Conservation (phyloP, 2,888 invertebrate genomes). For the Drosophila gaucha region DNA sequence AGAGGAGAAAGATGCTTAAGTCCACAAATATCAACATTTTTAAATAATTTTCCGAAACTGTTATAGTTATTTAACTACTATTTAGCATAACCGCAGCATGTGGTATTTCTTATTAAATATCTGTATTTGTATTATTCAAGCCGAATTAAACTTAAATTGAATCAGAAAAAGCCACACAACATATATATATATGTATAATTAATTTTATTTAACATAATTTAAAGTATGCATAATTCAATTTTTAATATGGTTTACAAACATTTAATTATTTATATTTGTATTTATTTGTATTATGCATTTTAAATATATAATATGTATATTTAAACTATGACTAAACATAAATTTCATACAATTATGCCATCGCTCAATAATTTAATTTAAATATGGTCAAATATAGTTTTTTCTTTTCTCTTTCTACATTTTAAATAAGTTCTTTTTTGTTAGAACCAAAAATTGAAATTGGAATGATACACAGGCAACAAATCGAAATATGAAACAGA, state of each 20-base stretch:
- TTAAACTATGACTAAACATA: constrained; percentile 80
- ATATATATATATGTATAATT: constrained; percentile 76
- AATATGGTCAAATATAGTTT: constrained; percentile 45
- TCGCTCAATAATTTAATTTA: constrained; percentile 56
- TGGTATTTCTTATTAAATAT: neutral
- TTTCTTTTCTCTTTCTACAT: constrained; percentile 47
- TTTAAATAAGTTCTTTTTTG: constrained; percentile 40
- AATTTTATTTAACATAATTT: constrained; percentile 80
- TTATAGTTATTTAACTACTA: constrained; percentile 17
- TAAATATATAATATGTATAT: constrained; percentile 78
- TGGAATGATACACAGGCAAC: constrained; percentile 78
- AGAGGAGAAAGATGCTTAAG: constrained; percentile 18
- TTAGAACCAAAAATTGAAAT: constrained; percentile 40
- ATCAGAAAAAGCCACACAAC: neutral
- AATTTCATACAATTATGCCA: constrained; percentile 71
- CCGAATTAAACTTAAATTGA: constrained; percentile 1
- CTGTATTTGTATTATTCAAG: constrained; percentile 7
- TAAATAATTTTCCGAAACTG: constrained; percentile 13
- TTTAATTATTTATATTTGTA: constrained; percentile 65
- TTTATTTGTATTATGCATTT: constrained; percentile 69
- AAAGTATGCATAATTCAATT: constrained; percentile 75
- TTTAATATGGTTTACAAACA: constrained; percentile 79
- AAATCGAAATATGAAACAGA: constrained; percentile 43
- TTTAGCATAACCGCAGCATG: neutral
- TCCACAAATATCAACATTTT: neutral